Percentiles rank a stretch among this genome's conserved stretches.
Evolutionary conservation across 2,113 vertebrate species (phyloP).

Genomic region (Siniperca knerii): DNA sequence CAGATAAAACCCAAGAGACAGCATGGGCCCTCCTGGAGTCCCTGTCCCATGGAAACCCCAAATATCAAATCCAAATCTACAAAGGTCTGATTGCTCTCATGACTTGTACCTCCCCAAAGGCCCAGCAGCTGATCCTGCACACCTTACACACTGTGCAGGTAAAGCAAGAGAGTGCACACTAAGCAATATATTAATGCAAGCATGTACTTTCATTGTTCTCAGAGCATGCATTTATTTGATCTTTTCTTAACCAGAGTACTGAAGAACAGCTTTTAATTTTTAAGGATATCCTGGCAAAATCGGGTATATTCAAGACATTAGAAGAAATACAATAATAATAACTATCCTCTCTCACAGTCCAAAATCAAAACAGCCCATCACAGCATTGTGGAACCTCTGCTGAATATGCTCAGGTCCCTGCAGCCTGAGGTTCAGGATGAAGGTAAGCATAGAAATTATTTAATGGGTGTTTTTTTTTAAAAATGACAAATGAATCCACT

Average conservation of each 20-base stretch:
- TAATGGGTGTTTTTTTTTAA: background rate
- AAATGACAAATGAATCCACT: background rate
- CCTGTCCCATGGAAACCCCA: constrained; percentile 85
- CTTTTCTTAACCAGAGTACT: background rate
- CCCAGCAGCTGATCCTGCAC: constrained; percentile 86
- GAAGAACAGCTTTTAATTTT: background rate
- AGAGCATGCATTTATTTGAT: background rate
- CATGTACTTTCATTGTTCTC: background rate
- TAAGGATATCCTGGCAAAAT: background rate
- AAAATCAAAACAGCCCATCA: constrained; percentile 73
- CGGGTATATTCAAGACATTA: background rate
- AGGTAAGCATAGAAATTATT: constrained; percentile 75
- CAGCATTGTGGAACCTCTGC: constrained; percentile 78
- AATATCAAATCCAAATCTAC: constrained; percentile 88
- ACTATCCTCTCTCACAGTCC: constrained; percentile 63
- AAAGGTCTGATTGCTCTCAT: constrained; percentile 84
- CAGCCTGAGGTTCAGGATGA: constrained; percentile 86
- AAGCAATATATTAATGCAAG: background rate
- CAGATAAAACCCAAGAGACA: constrained; percentile 84
- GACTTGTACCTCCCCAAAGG: constrained; percentile 75
- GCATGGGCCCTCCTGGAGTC: constrained; percentile 82
- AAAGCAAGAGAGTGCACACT: constrained; percentile 26
- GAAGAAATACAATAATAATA: background rate
- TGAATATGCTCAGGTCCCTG: constrained; percentile 80
- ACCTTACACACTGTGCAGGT: constrained; percentile 85